phyloP scores from a whole-genome alignment of 2,888 invertebrate species.

The Boloria euphrosyne region DNA sequence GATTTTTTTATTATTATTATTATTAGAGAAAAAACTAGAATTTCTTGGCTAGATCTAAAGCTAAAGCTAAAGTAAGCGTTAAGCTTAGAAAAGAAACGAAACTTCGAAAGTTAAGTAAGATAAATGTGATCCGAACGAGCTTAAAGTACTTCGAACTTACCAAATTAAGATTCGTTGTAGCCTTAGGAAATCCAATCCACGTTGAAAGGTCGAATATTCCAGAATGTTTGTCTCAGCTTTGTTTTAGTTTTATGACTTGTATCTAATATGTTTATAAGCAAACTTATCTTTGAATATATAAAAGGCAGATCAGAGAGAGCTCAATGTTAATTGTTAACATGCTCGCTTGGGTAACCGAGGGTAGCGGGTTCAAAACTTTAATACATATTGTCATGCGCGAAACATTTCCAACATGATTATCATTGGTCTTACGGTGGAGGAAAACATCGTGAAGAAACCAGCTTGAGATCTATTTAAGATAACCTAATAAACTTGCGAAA shows the following conservation, averaged over 20 bases:
- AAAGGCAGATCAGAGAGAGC: too few relatives aligned
- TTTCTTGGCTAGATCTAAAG: neutral
- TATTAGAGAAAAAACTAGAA: conserved; percentile 1
- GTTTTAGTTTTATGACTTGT: neutral
- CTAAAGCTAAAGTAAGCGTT: neutral
- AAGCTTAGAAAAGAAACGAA: conserved; percentile 1
- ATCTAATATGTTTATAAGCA: neutral
- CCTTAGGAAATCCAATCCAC: conserved; percentile 1
- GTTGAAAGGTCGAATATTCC: conserved; percentile 1
- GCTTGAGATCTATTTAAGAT: too few relatives aligned
- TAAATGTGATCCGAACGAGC: conserved; percentile 5
- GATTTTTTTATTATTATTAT: too few relatives aligned
- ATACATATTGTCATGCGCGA: too few relatives aligned
- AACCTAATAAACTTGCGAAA: too few relatives aligned
- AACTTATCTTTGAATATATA: too few relatives aligned
- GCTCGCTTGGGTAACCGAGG: too few relatives aligned
- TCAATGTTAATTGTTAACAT: too few relatives aligned
- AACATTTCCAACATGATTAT: too few relatives aligned
- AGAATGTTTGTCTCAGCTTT: neutral
- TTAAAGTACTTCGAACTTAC: conserved; percentile 4
- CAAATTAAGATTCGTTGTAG: neutral
- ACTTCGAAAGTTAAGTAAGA: neutral
- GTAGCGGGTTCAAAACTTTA: too few relatives aligned
- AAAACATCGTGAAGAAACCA: too few relatives aligned
- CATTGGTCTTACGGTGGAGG: too few relatives aligned